A percentile compares a stretch with the other conserved stretches of the same genome.
These are phyloP conservation scores for Fundulus diaphanus DNA, from an alignment of 2,797 vertebrate species.

Conservation along the genomic window DNA sequence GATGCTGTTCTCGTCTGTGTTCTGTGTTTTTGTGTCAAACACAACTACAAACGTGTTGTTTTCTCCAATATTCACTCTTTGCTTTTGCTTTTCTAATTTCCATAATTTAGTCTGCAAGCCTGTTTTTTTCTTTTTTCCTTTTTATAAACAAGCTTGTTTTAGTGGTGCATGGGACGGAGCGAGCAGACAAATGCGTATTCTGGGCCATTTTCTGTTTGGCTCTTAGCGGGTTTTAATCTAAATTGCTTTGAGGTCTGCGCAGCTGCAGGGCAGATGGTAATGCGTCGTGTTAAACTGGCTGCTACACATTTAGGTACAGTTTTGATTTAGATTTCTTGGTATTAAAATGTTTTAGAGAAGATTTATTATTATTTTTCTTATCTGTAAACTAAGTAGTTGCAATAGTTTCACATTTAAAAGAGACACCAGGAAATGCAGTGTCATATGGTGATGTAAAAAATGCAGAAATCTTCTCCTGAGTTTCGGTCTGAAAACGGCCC, in stretches of 20 bases:
- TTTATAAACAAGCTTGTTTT: neutral
- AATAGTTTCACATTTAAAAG: neutral
- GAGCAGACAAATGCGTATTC: constrained; percentile 9
- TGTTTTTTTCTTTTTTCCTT: neutral
- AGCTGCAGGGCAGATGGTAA: constrained; percentile 4
- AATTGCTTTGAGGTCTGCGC: constrained; percentile 2
- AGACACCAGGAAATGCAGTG: neutral
- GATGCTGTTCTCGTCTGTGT: neutral
- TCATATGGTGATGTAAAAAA: neutral
- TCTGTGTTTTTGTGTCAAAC: constrained; percentile 19
- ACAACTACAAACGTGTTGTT: constrained; percentile 10
- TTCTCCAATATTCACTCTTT: constrained; percentile 9
- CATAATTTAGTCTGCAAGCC: constrained; percentile 3
- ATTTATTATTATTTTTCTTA: neutral
- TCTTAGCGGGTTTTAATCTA: constrained; percentile 12
- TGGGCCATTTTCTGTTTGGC: constrained; percentile 1
- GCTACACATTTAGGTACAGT: neutral
- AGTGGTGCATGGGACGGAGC: neutral
- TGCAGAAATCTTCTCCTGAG: neutral
- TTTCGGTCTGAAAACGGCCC: neutral
- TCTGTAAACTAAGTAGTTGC: neutral
- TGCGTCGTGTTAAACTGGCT: neutral
- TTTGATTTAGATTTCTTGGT: neutral
- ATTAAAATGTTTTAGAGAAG: neutral
- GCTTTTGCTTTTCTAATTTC: neutral